Percentiles rank a stretch among this genome's conserved stretches.
These are phyloP conservation scores for Amblyteles armatorius DNA, from an alignment of 2,888 invertebrate species.

Conservation along the genomic window DNA sequence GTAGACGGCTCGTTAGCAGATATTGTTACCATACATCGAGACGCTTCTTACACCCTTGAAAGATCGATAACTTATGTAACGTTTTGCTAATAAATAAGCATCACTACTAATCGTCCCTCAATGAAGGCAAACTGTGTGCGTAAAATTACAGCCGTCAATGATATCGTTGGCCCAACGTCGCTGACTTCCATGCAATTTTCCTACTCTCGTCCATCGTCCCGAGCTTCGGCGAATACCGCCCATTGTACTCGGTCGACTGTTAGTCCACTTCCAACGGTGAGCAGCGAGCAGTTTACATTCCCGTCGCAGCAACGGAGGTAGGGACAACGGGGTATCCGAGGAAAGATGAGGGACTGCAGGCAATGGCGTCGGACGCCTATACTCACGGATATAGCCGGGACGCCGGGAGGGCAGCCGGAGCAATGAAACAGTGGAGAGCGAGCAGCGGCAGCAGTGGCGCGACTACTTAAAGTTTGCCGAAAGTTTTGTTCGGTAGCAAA, in stretches of 20 bases:
- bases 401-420: constrained; percentile 41
- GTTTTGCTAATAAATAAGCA: too few species aligned
- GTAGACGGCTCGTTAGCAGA: too few species aligned
- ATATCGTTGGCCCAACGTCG: too few species aligned
- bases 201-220: neutral
- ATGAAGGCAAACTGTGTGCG: too few species aligned
- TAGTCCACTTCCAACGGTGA: constrained; percentile 18
- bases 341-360: constrained; percentile 60
- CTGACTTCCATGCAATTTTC: neutral
- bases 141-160: too few species aligned
- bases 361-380: constrained; percentile 48
- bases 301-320: constrained; percentile 35
- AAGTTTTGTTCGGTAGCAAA: constrained; percentile 84
- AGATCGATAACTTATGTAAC: too few species aligned
- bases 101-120: too few species aligned
- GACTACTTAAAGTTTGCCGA: constrained; percentile 84
- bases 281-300: constrained; percentile 30
- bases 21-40: too few species aligned
- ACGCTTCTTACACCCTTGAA: too few species aligned
- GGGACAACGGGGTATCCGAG: constrained; percentile 44
- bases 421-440: constrained; percentile 52
- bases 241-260: neutral
- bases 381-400: constrained; percentile 46
- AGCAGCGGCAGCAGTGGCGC: constrained; percentile 72
- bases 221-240: neutral